These are phyloP conservation scores for Caradrina kadenii DNA, from an alignment of 2,888 invertebrate genomes.

Conservation along the genomic window DNA sequence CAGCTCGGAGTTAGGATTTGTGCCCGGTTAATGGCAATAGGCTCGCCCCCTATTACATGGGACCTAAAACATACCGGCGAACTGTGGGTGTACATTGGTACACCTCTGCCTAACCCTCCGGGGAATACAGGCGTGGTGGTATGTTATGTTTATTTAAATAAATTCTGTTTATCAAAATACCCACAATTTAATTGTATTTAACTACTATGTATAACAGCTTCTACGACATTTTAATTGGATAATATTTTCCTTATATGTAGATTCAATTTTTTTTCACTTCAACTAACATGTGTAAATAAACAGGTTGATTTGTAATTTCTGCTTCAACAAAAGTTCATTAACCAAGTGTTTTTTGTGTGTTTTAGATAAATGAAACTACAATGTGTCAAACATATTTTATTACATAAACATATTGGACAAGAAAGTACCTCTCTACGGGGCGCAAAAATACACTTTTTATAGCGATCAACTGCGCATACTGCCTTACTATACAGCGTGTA, in stretches of 20 bases:
- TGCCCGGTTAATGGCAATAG: too few relatives aligned
- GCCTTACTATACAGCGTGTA: neutral
- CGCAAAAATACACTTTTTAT: neutral
- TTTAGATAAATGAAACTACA: neutral
- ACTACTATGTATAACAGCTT: too few relatives aligned
- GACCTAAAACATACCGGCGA: too few relatives aligned
- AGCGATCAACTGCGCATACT: neutral
- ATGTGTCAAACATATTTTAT: conserved; percentile 14
- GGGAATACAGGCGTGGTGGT: too few relatives aligned
- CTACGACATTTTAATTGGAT: too few relatives aligned
- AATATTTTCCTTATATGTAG: too few relatives aligned
- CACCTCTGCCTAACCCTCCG: too few relatives aligned
- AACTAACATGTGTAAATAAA: neutral
- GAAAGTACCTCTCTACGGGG: neutral
- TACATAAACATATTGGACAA: neutral
- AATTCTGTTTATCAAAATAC: neutral
- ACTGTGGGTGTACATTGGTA: too few relatives aligned
- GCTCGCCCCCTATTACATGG: too few relatives aligned
- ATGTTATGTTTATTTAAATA: too few relatives aligned
- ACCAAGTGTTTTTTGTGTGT: neutral
- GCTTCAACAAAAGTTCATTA: neutral
- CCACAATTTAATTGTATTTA: too few relatives aligned
- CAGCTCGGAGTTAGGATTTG: too few relatives aligned
- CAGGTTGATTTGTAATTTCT: neutral
- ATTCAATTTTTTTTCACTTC: neutral